Evolutionary conservation across 2,113 vertebrate species (phyloP).

Genomic region (Corvus cornix): DNA sequence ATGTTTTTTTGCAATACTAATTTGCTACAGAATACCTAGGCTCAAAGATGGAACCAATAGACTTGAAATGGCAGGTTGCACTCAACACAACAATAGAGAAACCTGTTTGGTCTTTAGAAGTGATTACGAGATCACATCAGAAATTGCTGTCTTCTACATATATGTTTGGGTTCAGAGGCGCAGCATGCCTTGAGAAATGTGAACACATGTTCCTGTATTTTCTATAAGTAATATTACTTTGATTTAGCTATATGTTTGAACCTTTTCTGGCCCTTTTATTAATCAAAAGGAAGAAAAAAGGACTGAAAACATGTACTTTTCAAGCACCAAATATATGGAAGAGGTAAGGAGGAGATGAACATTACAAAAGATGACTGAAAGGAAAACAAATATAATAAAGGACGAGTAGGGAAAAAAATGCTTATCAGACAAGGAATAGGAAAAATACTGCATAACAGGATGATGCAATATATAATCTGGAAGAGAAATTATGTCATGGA

Average conservation of each 20-base stretch:
- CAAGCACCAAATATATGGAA: neutral
- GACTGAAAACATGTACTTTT: neutral
- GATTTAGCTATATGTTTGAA: neutral
- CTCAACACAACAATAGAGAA: neutral
- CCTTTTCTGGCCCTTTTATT: neutral
- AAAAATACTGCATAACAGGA: neutral
- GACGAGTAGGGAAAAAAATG: neutral
- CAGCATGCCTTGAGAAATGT: neutral
- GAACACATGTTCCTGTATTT: neutral
- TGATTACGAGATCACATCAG: neutral
- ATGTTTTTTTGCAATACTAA: neutral
- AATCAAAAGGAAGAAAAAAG: neutral
- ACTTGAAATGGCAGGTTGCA: neutral
- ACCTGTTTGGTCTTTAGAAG: neutral
- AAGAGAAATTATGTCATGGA: neutral
- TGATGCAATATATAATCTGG: neutral
- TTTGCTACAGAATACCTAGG: neutral
- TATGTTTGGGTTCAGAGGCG: neutral
- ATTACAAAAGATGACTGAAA: neutral
- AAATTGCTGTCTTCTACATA: neutral
- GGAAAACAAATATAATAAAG: neutral
- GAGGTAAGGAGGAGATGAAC: neutral
- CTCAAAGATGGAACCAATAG: neutral
- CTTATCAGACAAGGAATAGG: neutral
- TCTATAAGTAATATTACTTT: neutral